Percentiles rank a stretch among this genome's conserved stretches.
Conservation (phyloP, 35 echinoderm and acorn worm genomes). For the Stichopus chloronotus region DNA sequence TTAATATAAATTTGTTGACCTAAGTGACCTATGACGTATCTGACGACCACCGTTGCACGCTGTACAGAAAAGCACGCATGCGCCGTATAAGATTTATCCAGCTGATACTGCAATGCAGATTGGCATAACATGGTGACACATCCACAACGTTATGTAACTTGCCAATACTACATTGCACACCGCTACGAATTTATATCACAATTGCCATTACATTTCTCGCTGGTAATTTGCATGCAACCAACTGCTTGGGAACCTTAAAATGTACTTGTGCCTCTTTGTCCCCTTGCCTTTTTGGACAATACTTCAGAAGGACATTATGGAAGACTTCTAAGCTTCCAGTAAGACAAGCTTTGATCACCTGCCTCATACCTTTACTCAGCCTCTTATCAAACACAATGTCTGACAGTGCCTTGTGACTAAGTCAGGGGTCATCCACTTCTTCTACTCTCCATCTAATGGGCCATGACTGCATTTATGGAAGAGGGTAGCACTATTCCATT, state of each 20-base stretch:
- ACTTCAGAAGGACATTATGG: constrained; percentile 46
- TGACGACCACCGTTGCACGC: no score
- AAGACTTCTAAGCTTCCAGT: constrained; percentile 51
- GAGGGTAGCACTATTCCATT: background rate
- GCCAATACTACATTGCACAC: no score
- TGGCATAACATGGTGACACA: no score
- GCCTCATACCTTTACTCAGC: constrained; percentile 6
- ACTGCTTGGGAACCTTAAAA: no score
- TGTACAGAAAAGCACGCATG: background rate
- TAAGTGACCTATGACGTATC: no score
- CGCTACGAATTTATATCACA: no score
- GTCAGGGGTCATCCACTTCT: constrained; percentile 55
- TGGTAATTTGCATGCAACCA: no score
- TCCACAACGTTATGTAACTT: no score
- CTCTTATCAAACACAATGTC: constrained; percentile 56
- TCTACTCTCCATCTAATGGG: background rate
- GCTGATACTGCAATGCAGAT: background rate
- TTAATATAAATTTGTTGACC: no score
- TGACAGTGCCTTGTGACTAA: constrained; percentile 58
- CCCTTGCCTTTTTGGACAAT: constrained; percentile 38
- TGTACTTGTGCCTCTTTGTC: no score
- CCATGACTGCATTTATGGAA: constrained; percentile 4
- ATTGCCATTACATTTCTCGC: no score
- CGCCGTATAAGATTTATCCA: background rate
- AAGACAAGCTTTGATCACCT: constrained; percentile 38